Evolutionary conservation across 2,797 vertebrate genomes (phyloP).

Genomic region (Aulostomus chinensis): DNA sequence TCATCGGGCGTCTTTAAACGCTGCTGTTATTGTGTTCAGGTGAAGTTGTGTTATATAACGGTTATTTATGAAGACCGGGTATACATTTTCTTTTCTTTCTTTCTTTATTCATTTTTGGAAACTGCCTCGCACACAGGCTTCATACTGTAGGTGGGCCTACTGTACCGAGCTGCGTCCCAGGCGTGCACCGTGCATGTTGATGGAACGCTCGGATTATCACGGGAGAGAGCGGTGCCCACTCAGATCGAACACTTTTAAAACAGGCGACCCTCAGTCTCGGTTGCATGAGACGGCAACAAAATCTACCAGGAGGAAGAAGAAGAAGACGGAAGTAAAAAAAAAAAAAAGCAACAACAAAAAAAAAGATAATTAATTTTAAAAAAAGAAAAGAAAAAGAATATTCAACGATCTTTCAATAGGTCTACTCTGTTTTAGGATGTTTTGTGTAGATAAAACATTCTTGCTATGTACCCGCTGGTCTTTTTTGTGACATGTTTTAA

Average conservation of each 20-base stretch:
- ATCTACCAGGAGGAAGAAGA: conserved; percentile 45
- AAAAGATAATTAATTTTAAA: no score
- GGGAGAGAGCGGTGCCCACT: conserved; percentile 56
- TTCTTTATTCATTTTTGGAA: conserved; percentile 24
- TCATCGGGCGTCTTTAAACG: conserved; percentile 63
- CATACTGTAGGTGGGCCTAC: conserved; percentile 42
- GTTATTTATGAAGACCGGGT: conserved; percentile 63
- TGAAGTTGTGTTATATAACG: conserved; percentile 77
- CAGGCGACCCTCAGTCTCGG: conserved; percentile 65
- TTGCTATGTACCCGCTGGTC: conserved; percentile 93
- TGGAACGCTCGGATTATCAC: conserved; percentile 58
- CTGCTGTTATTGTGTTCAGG: conserved; percentile 73
- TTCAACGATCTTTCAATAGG: conserved; percentile 75
- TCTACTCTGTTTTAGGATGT: conserved; percentile 86
- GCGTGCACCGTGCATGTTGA: conserved; percentile 76
- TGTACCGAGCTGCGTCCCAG: conserved; percentile 60
- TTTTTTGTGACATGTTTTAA: conserved; percentile 97
- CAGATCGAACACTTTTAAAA: conserved; percentile 40
- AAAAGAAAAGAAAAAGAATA: conserved; percentile 57
- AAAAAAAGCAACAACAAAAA: no score
- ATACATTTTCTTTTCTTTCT: background rate
- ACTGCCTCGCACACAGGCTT: conserved; percentile 64
- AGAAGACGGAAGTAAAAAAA: background rate
- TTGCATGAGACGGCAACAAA: conserved; percentile 91
- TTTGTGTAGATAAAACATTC: conserved; percentile 98